These are phyloP conservation scores for Molothrus ater DNA, from an alignment of 2,797 vertebrate genomes.

Conservation along the genomic window DNA sequence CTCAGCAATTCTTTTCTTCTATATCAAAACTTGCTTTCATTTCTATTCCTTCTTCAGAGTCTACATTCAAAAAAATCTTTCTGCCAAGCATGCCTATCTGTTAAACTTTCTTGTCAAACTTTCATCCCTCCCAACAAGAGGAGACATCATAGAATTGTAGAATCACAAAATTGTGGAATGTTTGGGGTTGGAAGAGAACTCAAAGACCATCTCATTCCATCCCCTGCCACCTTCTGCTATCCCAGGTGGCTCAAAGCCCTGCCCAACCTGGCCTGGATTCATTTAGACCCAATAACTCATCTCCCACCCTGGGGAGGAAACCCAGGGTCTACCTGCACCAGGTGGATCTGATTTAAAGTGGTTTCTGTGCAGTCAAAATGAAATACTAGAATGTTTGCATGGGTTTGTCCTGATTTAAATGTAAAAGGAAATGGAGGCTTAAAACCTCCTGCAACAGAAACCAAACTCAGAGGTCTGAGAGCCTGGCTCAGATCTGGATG, in stretches of 20 bases:
- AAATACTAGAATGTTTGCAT: neutral
- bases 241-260: neutral
- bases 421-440: neutral
- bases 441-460: neutral
- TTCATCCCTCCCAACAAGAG: neutral
- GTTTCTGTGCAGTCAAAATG: neutral
- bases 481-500: neutral
- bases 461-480: neutral
- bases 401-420: neutral
- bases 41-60: neutral
- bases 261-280: neutral
- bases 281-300: rapidly evolving
- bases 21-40: neutral
- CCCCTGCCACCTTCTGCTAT: neutral
- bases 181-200: neutral
- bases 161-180: neutral
- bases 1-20: neutral
- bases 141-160: rapidly evolving
- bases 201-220: neutral
- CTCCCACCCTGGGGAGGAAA: neutral
- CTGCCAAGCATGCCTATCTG: neutral
- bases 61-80: neutral
- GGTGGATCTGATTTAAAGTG: neutral
- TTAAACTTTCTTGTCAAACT: neutral
- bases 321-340: neutral